Evolutionary conservation across 92 coral and sea anemone genomes (phyloP).

Genomic region (Montipora capitata): DNA sequence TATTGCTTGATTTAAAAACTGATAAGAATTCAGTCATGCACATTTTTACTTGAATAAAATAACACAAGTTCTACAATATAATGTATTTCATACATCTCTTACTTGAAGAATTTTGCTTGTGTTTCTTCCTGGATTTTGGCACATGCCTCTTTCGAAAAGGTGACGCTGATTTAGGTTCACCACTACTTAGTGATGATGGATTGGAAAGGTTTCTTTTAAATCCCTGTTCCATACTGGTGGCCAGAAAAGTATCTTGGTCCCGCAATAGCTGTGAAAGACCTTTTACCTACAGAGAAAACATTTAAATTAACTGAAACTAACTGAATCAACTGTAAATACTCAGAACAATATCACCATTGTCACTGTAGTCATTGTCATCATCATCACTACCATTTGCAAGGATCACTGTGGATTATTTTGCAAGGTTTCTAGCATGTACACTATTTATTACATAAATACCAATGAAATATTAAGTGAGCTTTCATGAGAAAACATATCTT

Average conservation of each 20-base stretch:
- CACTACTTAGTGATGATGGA: constrained; percentile 90
- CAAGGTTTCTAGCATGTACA: no score
- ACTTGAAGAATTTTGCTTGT: constrained; percentile 68
- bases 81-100: no score
- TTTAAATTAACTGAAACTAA: not conserved
- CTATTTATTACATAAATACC: no score
- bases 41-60: not conserved
- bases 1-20: not conserved
- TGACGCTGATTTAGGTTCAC: constrained; percentile 65
- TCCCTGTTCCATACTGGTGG: constrained; percentile 63
- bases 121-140: constrained; percentile 80
- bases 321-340: not conserved
- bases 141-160: constrained; percentile 61
- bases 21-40: no score
- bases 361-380: no score
- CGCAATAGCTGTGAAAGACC: constrained; percentile 87
- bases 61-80: no score
- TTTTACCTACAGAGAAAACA: constrained; percentile 63
- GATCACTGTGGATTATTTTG: no score
- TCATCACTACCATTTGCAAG: no score
- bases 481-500: no score
- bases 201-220: constrained; percentile 86
- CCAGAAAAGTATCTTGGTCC: constrained; percentile 75
- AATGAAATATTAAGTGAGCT: no score
- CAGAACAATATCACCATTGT: no score